These are phyloP conservation scores for Apodemus speciosus DNA, from an alignment of 2,113 vertebrate genomes.

Conservation along the genomic window DNA sequence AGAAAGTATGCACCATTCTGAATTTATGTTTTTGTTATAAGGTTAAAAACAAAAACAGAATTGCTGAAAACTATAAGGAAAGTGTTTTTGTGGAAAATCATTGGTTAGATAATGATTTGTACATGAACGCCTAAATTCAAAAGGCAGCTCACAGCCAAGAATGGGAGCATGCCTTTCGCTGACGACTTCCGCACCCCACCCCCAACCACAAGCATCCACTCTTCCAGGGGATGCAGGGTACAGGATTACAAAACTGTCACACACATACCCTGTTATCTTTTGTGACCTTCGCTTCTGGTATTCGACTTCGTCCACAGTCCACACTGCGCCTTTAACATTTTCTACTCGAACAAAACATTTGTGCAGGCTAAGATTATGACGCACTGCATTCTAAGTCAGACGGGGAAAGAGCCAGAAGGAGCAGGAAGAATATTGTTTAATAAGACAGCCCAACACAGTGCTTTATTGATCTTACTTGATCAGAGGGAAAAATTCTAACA, in stretches of 20 bases:
- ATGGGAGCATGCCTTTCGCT: constrained; percentile 72
- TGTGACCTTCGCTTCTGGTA: constrained; percentile 99
- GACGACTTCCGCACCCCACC: constrained; percentile 46
- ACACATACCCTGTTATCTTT: constrained; percentile 98
- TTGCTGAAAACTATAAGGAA: not conserved
- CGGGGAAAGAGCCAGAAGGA: constrained; percentile 83
- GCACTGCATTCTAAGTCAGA: constrained; percentile 95
- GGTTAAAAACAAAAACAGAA: constrained; percentile 42
- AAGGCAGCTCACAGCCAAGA: constrained; percentile 76
- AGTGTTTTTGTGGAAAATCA: constrained; percentile 13
- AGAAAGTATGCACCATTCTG: not conserved
- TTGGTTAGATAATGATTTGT: constrained; percentile 53
- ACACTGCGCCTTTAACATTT: constrained; percentile 99
- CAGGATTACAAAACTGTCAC: constrained; percentile 80
- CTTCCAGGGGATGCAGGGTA: constrained; percentile 77
- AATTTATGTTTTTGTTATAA: not conserved
- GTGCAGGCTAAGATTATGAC: constrained; percentile 99
- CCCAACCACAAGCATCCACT: constrained; percentile 65
- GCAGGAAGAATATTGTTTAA: constrained; percentile 86
- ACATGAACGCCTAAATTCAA: constrained; percentile 72
- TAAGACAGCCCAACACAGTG: constrained; percentile 79
- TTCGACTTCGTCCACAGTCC: constrained; percentile 99
- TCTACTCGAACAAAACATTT: constrained; percentile 99
- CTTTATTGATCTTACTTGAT: constrained; percentile 86
- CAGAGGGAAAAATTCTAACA: constrained; percentile 83